Conservation (phyloP, 2,888 invertebrate genomes). For the Notodonta ziczac region DNA sequence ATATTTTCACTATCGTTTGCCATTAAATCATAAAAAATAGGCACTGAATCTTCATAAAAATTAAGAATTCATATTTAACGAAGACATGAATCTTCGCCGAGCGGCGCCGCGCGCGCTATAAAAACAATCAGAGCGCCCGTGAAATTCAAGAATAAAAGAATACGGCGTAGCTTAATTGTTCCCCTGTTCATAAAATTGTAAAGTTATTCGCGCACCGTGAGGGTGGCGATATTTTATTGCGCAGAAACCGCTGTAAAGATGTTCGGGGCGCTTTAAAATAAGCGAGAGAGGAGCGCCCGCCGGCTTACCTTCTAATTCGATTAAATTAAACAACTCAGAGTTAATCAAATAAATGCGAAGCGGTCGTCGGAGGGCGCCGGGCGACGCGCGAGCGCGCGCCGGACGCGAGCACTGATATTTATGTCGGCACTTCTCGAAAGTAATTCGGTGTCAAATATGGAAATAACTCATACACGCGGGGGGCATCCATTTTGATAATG, state of each 20-base stretch:
- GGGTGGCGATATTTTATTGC: constrained; percentile 82
- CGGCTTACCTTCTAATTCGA: constrained; percentile 82
- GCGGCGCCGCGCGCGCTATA: constrained; percentile 51
- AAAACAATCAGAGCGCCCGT: constrained; percentile 77
- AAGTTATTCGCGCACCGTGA: constrained; percentile 77
- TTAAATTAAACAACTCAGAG: constrained; percentile 85
- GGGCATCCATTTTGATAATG: constrained; percentile 84
- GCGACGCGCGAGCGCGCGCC: constrained; percentile 33
- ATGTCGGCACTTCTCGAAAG: constrained; percentile 84
- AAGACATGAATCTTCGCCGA: constrained; percentile 71
- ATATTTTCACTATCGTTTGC: constrained; percentile 9
- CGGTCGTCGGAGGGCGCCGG: constrained; percentile 60
- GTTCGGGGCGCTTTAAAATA: constrained; percentile 82
- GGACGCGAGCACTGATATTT: constrained; percentile 68
- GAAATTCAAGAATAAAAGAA: constrained; percentile 79
- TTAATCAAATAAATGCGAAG: constrained; percentile 85
- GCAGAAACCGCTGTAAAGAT: constrained; percentile 84
- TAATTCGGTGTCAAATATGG: constrained; percentile 85
- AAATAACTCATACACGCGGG: constrained; percentile 82
- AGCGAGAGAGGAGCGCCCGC: constrained; percentile 63
- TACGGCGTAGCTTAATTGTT: constrained; percentile 80
- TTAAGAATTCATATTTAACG: constrained; percentile 81
- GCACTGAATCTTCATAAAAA: constrained; percentile 77
- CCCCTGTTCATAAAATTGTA: constrained; percentile 84
- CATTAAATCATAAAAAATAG: constrained; percentile 67